phyloP scores from a whole-genome alignment of 2,888 invertebrate species.

The Callinectes sapidus region DNA sequence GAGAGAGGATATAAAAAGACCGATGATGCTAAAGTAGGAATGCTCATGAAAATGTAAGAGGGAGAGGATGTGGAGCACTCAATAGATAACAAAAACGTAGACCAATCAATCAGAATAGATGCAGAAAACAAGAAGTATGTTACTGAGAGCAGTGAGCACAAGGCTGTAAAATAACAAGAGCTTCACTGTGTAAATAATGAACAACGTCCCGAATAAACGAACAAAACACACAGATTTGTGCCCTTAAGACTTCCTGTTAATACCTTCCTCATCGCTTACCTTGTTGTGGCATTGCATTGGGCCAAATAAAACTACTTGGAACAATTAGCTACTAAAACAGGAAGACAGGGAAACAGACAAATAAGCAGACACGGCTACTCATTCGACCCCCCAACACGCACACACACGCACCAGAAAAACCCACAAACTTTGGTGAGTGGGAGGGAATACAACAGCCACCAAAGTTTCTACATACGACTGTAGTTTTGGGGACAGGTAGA shows the following conservation, averaged over 20 bases:
- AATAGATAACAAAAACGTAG: background rate
- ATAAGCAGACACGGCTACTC: background rate
- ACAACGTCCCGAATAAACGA: background rate
- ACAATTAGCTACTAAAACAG: background rate
- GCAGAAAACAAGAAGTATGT: background rate
- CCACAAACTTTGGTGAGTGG: background rate
- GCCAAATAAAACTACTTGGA: background rate
- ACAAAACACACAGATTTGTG: background rate
- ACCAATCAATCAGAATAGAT: background rate
- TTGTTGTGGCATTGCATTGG: background rate
- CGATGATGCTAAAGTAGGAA: background rate
- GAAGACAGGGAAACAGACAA: background rate
- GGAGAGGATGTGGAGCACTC: background rate
- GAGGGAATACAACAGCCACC: background rate
- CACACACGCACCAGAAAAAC: background rate
- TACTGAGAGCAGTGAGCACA: background rate
- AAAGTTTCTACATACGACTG: conserved; percentile 13
- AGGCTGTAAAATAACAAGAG: background rate
- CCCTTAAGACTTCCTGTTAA: background rate
- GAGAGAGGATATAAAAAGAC: background rate
- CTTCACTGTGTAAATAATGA: no score
- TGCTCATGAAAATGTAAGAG: background rate
- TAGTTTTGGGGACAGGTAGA: background rate
- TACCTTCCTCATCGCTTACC: background rate
- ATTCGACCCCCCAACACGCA: background rate